Conservation (phyloP, 2,113 vertebrate genomes). For the Trinectes maculatus region DNA sequence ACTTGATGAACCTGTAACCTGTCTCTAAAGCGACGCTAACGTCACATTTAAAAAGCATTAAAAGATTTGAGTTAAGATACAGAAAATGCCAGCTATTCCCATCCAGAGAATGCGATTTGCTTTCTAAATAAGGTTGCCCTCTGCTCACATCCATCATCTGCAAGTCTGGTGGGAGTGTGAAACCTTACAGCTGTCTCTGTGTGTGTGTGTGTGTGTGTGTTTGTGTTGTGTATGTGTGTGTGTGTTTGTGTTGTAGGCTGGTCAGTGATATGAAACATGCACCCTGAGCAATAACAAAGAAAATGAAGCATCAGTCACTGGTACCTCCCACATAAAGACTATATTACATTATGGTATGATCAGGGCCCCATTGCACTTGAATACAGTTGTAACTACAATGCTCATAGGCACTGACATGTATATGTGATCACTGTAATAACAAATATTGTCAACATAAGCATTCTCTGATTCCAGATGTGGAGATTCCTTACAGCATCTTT, state of each 20-base stretch:
- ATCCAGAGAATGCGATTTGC: constrained; percentile 22
- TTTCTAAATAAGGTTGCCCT: constrained; percentile 48
- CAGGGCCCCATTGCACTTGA: constrained; percentile 53
- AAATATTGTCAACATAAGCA: constrained; percentile 28
- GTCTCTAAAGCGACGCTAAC: constrained; percentile 16
- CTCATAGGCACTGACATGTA: constrained; percentile 28
- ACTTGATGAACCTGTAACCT: constrained; percentile 14
- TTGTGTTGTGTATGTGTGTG: constrained; percentile 18
- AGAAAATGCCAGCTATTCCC: constrained; percentile 30
- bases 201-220: constrained; percentile 12
- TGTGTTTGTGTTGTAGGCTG: background rate
- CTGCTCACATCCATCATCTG: constrained; percentile 48
- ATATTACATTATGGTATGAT: constrained; percentile 23
- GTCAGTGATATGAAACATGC: constrained; percentile 15
- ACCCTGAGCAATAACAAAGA: constrained; percentile 24
- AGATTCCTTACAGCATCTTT: background rate
- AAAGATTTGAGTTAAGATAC: constrained; percentile 19
- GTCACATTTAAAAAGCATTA: constrained; percentile 16
- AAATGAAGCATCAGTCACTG: constrained; percentile 17
- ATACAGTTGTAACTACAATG: constrained; percentile 35
- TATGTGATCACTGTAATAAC: constrained; percentile 45
- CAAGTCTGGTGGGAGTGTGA: constrained; percentile 41
- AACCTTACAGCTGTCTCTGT: constrained; percentile 49
- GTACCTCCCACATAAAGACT: constrained; percentile 50
- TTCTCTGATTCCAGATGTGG: background rate